Conservation (phyloP, 2,888 invertebrate species). For the Congeria kusceri region DNA sequence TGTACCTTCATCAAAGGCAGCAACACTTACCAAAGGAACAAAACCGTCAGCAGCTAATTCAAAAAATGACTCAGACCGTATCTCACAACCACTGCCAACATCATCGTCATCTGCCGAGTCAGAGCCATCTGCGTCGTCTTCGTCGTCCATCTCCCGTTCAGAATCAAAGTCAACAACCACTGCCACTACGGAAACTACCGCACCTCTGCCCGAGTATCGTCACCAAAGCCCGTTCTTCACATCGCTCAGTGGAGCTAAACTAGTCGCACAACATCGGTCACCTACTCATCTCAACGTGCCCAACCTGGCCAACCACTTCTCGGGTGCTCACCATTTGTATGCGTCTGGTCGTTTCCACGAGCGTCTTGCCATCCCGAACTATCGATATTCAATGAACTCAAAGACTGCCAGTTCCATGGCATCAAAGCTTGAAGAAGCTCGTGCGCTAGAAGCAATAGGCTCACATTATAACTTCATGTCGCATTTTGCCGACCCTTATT, state of each 20-base stretch:
- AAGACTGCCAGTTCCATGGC: constrained; percentile 27
- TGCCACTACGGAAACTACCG: neutral
- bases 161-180: neutral
- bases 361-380: constrained; percentile 42
- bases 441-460: constrained; percentile 37
- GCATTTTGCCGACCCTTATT: constrained; percentile 44
- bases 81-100: neutral
- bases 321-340: constrained; percentile 57
- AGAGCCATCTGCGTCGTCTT: neutral
- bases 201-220: constrained; percentile 51
- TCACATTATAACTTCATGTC: constrained; percentile 32
- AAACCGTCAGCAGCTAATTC: too few relatives aligned
- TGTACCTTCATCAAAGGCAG: too few relatives aligned
- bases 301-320: constrained; percentile 56
- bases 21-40: too few relatives aligned
- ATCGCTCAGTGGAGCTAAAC: constrained; percentile 48
- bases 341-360: constrained; percentile 47
- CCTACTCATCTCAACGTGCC: constrained; percentile 61
- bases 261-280: constrained; percentile 48
- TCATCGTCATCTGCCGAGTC: neutral
- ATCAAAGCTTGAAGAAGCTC: constrained; percentile 44
- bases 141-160: neutral
- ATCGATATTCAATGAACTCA: constrained; percentile 47
- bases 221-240: constrained; percentile 63
- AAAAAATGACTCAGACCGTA: too few relatives aligned